phyloP scores from a whole-genome alignment of 2,113 vertebrate genomes.

The Hippocampus guttulatus region DNA sequence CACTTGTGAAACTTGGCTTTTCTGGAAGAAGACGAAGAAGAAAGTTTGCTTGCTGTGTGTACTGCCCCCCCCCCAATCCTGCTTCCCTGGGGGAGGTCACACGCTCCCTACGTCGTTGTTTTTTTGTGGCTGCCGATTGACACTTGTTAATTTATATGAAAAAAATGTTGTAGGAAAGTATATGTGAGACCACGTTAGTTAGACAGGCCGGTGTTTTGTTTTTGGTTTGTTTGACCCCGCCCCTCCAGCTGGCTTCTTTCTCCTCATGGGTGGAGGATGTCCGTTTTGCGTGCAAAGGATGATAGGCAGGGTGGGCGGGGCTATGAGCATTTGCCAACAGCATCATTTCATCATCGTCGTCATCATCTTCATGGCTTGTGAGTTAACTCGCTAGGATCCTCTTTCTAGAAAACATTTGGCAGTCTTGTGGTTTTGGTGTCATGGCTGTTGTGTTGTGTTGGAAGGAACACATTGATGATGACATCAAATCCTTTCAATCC shows the following conservation, averaged over 20 bases:
- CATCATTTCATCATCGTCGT: background rate
- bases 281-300: background rate
- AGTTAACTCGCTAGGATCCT: slow-evolving; percentile 78
- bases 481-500: slow-evolving; percentile 15
- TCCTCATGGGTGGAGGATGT: background rate
- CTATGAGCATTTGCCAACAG: slow-evolving; percentile 29
- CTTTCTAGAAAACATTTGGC: slow-evolving; percentile 67
- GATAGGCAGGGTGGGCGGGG: background rate
- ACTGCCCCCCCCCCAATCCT: background rate
- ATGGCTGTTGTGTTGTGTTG: slow-evolving; percentile 74
- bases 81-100: background rate
- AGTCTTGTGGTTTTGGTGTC: slow-evolving; percentile 63
- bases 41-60: background rate
- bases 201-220: background rate
- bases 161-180: too few relatives aligned
- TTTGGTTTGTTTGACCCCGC: too few relatives aligned
- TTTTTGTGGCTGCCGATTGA: background rate
- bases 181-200: too few relatives aligned
- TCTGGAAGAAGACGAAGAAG: slow-evolving; percentile 55
- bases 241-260: slow-evolving; percentile 4
- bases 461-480: slow-evolving; percentile 64
- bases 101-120: background rate
- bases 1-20: slow-evolving; percentile 71
- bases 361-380: slow-evolving; percentile 72
- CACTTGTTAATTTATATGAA: background rate